A percentile compares a stretch with the other conserved stretches of the same genome.
Evolutionary conservation across 2,888 invertebrate genomes (phyloP).

Genomic region (Chrysodeixis includens): DNA sequence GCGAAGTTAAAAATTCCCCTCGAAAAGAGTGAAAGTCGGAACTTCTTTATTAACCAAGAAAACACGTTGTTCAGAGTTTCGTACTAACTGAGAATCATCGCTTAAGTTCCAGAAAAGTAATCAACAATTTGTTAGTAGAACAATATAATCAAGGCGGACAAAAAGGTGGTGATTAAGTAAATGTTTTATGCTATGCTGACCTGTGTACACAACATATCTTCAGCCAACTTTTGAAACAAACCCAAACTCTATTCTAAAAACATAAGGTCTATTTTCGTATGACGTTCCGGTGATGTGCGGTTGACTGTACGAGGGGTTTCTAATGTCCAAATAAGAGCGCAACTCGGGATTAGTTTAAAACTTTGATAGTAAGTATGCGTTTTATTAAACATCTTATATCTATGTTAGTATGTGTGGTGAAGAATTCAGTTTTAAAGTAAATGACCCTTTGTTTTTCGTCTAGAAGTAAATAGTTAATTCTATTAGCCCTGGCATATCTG

Average conservation of each 20-base stretch:
- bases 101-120: slow-evolving; percentile 28
- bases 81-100: slow-evolving; percentile 15
- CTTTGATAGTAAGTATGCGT: slow-evolving; percentile 48
- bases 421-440: slow-evolving; percentile 24
- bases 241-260: background rate
- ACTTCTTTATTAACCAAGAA: slow-evolving; percentile 7
- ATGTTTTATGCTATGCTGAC: slow-evolving; percentile 53
- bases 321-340: slow-evolving; percentile 52
- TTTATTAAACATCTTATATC: slow-evolving; percentile 51
- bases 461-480: no score
- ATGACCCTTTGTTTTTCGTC: no score
- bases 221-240: background rate
- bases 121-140: slow-evolving; percentile 31
- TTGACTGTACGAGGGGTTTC: slow-evolving; percentile 17
- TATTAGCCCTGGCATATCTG: background rate
- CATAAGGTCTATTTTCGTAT: background rate
- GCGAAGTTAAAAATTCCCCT: slow-evolving; percentile 7
- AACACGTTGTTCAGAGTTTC: slow-evolving; percentile 6
- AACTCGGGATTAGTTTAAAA: slow-evolving; percentile 56
- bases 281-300: background rate
- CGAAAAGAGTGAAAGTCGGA: slow-evolving; percentile 3
- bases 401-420: slow-evolving; percentile 39
- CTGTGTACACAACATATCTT: slow-evolving; percentile 15
- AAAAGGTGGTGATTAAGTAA: slow-evolving; percentile 55
- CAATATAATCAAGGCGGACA: slow-evolving; percentile 52